These are phyloP conservation scores for Noctua janthina DNA, from an alignment of 2,888 invertebrate genomes.

Conservation along the genomic window DNA sequence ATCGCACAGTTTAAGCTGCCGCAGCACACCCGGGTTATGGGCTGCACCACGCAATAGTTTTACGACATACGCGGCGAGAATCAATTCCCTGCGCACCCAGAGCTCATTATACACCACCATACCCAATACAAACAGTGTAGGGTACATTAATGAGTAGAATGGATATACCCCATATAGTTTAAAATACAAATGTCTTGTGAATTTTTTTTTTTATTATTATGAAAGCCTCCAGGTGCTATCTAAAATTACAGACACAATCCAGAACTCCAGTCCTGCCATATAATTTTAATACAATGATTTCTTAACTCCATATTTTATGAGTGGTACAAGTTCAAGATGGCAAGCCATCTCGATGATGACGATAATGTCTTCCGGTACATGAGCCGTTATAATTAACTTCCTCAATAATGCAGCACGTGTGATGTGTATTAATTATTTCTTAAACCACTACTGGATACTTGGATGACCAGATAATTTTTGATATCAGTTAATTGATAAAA, in stretches of 20 bases:
- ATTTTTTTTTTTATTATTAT: too few relatives aligned
- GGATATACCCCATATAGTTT: too few relatives aligned
- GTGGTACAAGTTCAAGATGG: slow-evolving; percentile 46
- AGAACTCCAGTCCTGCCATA: slow-evolving; percentile 9
- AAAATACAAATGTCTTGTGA: too few relatives aligned
- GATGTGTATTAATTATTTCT: slow-evolving; percentile 62
- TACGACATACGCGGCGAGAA: too few relatives aligned
- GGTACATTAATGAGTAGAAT: too few relatives aligned
- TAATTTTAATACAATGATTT: slow-evolving; percentile 34
- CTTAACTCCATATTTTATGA: slow-evolving; percentile 34
- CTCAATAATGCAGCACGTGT: slow-evolving; percentile 63
- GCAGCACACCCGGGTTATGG: too few relatives aligned
- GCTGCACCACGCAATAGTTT: too few relatives aligned
- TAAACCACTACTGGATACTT: slow-evolving; percentile 38
- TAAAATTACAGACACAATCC: slow-evolving; percentile 8
- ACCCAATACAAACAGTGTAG: too few relatives aligned
- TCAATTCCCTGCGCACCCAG: too few relatives aligned
- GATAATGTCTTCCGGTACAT: slow-evolving; percentile 66
- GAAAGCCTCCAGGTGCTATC: neutral
- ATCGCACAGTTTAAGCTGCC: too few relatives aligned
- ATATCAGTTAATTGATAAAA: slow-evolving; percentile 42
- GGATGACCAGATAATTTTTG: slow-evolving; percentile 38
- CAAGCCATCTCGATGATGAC: slow-evolving; percentile 33
- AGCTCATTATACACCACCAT: too few relatives aligned
- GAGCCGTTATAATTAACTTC: slow-evolving; percentile 66